These are phyloP conservation scores for Polypedilum pembai DNA, from an alignment of 1,140 invertebrate genomes.

Conservation along the genomic window DNA sequence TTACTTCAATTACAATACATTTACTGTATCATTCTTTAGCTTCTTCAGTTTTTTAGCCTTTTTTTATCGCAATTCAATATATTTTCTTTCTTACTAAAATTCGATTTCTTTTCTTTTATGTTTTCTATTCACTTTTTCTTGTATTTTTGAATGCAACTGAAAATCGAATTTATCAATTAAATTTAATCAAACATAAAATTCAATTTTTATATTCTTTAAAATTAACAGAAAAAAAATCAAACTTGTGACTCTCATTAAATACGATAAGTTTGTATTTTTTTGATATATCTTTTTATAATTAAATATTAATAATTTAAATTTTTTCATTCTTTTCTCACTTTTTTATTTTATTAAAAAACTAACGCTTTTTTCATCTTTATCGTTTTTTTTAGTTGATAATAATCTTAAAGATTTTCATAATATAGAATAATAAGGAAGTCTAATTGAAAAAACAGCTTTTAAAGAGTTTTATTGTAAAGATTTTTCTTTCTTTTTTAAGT, in stretches of 20 bases:
- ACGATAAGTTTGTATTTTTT: background rate
- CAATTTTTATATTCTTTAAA: background rate
- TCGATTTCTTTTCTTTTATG: background rate
- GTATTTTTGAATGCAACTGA: background rate
- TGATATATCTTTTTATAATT: constrained; percentile 3
- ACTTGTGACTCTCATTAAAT: background rate
- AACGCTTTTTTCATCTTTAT: background rate
- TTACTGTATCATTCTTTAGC: constrained; percentile 12
- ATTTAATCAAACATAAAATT: background rate
- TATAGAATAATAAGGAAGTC: constrained; percentile 18
- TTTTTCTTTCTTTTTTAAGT: too few relatives aligned
- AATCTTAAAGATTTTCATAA: constrained; percentile 14
- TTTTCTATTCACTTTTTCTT: background rate
- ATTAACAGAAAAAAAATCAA: background rate
- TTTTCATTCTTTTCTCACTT: background rate
- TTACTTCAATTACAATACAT: background rate
- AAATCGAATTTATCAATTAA: background rate
- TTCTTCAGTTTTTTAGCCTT: background rate
- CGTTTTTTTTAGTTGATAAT: background rate
- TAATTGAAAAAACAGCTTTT: constrained; percentile 13
- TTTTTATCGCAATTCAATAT: too few relatives aligned
- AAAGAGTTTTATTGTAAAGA: background rate
- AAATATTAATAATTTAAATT: background rate
- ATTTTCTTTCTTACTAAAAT: background rate
- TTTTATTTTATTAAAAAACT: constrained; percentile 8